Base-by-base conservation (phyloP, 2,888 invertebrate species). In the Melipona beecheii region DNA sequence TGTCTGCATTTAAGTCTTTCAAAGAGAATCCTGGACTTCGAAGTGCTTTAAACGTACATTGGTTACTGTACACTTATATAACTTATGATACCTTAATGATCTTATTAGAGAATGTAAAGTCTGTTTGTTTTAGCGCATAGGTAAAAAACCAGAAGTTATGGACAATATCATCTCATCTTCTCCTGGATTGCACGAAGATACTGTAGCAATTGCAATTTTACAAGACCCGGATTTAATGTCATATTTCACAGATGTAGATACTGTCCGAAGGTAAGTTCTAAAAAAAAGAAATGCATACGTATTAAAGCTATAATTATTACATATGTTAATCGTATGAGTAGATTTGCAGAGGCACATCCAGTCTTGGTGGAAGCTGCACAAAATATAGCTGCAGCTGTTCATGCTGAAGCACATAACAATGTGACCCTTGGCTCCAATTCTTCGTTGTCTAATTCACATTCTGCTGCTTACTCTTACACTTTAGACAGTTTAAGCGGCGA, bases 221-320 rank as follows among this genome's bases (percentile, higher is more conserved):
- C 97, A 97, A 92, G 97, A 97, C 93, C 96, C 97, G 27, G 97
- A 97, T 90, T 94, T 98, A n/a, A 95, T 98, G 86, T 96, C 96
- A 0, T 96, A 97, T 21, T 95, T 97, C 78, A 96, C 96, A 0
- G 97, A 97, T 91, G 95, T 96, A 0, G 96, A 96, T 84, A 96
- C 96, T 17, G 86, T 90, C 0, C 76, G 84, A 78, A 86, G 87
- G 89, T 87, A 78, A 69, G 27, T 68, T 50, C 36, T 43, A 56
- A 43, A 43, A 43, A 43, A 43, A 43, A 43, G 4, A 21, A 70
- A 21, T 17, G 24, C 43, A 9, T 49, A 58, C 19, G 43, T 58
- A 27, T 3, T 15, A 50, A 27, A 19, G 15, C 2, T 56, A 43
- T n/a, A 66, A 31, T 62, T 72, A 70, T 75, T 24, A 66, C 80